Percentiles rank a stretch among this genome's conserved stretches.
These are phyloP conservation scores for Cosmorhoe ocellata DNA, from an alignment of 2,888 invertebrate genomes.

Conservation along the genomic window DNA sequence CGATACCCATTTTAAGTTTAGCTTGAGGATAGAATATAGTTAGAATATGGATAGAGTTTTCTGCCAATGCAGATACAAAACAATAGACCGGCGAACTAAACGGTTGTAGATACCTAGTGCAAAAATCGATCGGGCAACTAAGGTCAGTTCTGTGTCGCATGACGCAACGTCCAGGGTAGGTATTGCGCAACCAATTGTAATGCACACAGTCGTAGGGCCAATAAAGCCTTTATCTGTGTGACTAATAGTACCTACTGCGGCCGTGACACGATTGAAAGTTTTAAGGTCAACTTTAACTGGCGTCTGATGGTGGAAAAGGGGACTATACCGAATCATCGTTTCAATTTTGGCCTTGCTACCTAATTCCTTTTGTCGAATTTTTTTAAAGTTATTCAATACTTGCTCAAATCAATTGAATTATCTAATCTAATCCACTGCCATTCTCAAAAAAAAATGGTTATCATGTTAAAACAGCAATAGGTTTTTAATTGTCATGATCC, in stretches of 20 bases:
- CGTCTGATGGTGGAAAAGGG: too few relatives aligned
- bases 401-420: too few relatives aligned
- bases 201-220: constrained; percentile 29
- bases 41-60: neutral
- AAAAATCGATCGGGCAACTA: constrained; percentile 66
- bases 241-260: constrained; percentile 10
- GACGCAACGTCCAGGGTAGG: constrained; percentile 68
- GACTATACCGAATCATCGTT: too few relatives aligned
- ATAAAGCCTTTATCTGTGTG: constrained; percentile 17
- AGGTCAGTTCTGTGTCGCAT: constrained; percentile 70
- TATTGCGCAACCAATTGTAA: constrained; percentile 67
- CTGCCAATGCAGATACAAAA: constrained; percentile 16
- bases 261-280: constrained; percentile 5
- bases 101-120: constrained; percentile 44
- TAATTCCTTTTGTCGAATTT: too few relatives aligned
- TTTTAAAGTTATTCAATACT: too few relatives aligned
- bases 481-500: too few relatives aligned
- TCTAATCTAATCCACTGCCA: too few relatives aligned
- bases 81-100: constrained; percentile 12
- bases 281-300: neutral
- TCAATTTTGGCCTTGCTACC: too few relatives aligned
- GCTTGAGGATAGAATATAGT: too few relatives aligned
- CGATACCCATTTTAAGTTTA: neutral
- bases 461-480: too few relatives aligned
- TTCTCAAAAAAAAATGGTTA: too few relatives aligned